A percentile compares a stretch with the other conserved stretches of the same genome.
Evolutionary conservation across 2,797 vertebrate genomes (phyloP).

Genomic region (Anabacerthia variegaticeps): DNA sequence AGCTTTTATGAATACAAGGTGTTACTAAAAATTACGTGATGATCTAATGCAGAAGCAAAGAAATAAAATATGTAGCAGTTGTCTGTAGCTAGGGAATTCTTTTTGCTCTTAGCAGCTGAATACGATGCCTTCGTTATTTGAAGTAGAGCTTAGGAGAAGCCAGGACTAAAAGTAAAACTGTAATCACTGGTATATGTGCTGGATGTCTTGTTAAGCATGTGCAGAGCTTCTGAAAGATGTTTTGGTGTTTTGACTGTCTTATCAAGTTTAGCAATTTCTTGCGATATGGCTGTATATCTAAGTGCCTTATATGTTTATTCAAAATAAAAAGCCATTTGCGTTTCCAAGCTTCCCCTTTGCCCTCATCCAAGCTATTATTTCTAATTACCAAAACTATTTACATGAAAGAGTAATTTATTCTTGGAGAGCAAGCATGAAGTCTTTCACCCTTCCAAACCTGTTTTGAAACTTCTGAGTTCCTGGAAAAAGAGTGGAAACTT

Average conservation of each 20-base stretch:
- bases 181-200: not conserved
- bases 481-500: not conserved
- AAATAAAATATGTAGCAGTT: not conserved
- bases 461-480: not conserved
- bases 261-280: not conserved
- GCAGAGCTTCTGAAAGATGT: not conserved
- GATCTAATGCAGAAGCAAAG: not conserved
- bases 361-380: not conserved
- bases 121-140: accelerated
- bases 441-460: not conserved
- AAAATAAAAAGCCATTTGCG: not conserved
- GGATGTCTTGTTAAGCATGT: not conserved
- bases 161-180: not conserved
- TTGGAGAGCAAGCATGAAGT: not conserved
- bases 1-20: not conserved
- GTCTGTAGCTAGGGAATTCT: not conserved
- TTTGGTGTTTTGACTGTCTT: not conserved
- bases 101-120: not conserved
- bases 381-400: not conserved
- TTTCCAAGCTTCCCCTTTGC: not conserved
- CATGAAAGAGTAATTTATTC: not conserved
- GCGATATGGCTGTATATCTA: not conserved
- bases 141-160: not conserved
- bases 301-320: not conserved
- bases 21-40: not conserved